Conservation (phyloP, 2,888 invertebrate genomes). For the Hetaerina titia region DNA sequence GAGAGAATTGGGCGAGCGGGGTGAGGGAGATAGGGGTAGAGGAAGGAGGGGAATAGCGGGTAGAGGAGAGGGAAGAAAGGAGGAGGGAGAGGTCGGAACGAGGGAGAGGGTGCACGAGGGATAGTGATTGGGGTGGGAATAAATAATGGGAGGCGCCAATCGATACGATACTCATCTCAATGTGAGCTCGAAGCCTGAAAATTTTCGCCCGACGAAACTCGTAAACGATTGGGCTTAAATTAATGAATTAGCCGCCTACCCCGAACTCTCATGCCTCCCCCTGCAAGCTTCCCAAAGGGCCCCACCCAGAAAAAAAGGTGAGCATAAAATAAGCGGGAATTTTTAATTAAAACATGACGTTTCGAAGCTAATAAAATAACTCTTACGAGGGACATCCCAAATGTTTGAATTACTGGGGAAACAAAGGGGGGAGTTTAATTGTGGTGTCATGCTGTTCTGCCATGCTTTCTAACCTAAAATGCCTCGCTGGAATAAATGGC, state of each 20-base stretch:
- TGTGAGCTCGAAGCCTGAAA: background rate
- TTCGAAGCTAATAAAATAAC: background rate
- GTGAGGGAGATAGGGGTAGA: background rate
- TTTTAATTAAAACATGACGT: constrained; percentile 20
- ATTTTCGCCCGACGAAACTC: constrained; percentile 21
- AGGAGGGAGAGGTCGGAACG: background rate
- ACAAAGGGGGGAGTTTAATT: background rate
- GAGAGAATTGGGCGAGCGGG: background rate
- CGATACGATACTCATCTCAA: constrained; percentile 17
- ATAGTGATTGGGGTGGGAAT: constrained; percentile 22
- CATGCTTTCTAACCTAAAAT: background rate
- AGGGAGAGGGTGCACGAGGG: background rate
- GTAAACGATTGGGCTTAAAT: constrained; percentile 21
- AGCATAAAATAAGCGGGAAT: background rate
- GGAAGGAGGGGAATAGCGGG: background rate
- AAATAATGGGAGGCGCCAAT: constrained; percentile 2
- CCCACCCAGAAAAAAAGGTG: background rate
- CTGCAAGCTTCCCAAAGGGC: background rate
- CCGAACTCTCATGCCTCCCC: background rate
- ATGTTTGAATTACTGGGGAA: constrained; percentile 4
- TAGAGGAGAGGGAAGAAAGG: background rate
- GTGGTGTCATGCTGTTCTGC: background rate
- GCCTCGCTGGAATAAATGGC: background rate
- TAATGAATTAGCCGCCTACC: background rate
- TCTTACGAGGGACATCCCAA: background rate